Evolutionary conservation across 2,797 vertebrate species (phyloP).

Genomic region (Neosalanx taihuensis): DNA sequence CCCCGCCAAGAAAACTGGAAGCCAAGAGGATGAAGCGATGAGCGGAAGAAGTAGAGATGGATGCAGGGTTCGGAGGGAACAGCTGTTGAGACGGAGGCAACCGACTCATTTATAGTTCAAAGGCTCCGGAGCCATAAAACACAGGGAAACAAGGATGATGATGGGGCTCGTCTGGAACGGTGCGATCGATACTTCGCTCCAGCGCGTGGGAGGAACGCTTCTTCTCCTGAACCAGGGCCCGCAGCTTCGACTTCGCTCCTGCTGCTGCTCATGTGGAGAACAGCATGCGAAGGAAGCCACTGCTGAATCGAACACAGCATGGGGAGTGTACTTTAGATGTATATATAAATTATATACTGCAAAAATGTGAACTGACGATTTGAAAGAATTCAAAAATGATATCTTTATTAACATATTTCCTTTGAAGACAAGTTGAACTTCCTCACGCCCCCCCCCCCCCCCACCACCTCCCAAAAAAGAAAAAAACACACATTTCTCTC

Average conservation of each 20-base stretch:
- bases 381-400: neutral
- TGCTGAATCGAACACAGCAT: too few relatives aligned
- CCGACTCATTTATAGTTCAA: constrained; percentile 62
- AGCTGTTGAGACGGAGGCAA: constrained; percentile 60
- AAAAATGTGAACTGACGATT: too few relatives aligned
- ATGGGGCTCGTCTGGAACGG: constrained; percentile 47
- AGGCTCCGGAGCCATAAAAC: constrained; percentile 47
- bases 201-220: neutral
- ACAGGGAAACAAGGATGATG: constrained; percentile 53
- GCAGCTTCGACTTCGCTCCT: too few relatives aligned
- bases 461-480: neutral
- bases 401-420: neutral
- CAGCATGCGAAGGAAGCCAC: too few relatives aligned
- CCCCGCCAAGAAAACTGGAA: constrained; percentile 3
- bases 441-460: too few relatives aligned
- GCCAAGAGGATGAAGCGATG: constrained; percentile 29
- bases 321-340: too few relatives aligned
- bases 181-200: neutral
- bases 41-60: constrained; percentile 44
- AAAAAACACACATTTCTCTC: constrained; percentile 37
- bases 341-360: too few relatives aligned
- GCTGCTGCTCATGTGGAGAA: too few relatives aligned
- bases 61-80: constrained; percentile 38
- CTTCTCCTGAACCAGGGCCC: too few relatives aligned
- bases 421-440: neutral